A percentile compares a stretch with the other conserved stretches of the same genome.
Conservation (phyloP, 2,888 invertebrate genomes). For the Tinea pellionella region DNA sequence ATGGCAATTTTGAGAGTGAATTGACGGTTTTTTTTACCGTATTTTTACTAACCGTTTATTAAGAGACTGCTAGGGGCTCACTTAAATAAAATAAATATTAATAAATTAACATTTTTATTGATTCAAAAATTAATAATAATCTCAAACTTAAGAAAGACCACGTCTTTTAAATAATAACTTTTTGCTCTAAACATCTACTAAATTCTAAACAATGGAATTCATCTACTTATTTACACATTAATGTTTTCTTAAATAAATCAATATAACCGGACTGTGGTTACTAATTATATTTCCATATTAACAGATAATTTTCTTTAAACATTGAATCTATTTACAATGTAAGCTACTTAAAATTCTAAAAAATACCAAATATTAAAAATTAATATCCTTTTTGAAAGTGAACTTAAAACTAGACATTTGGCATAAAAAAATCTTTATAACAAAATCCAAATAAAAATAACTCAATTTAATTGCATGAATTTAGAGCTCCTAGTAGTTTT, state of each 20-base stretch:
- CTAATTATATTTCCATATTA: too few species aligned
- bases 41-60: too few species aligned
- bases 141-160: background rate
- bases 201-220: constrained; percentile 2
- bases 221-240: background rate
- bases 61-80: too few species aligned
- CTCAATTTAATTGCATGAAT: background rate
- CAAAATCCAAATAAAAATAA: background rate
- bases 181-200: constrained; percentile 3
- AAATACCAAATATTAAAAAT: background rate
- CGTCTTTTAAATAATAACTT: constrained; percentile 2
- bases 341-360: background rate
- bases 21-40: too few species aligned
- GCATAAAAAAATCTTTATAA: background rate
- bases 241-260: background rate
- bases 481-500: background rate
- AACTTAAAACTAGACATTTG: background rate
- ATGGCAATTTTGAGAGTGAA: too few species aligned
- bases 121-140: background rate
- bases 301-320: too few species aligned
- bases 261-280: too few species aligned
- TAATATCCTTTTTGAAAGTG: background rate
- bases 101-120: background rate
- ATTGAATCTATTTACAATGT: background rate
- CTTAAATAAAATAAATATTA: background rate